Evolutionary conservation across 2,888 invertebrate genomes (phyloP).

Genomic region (Heliconius cydno): DNA sequence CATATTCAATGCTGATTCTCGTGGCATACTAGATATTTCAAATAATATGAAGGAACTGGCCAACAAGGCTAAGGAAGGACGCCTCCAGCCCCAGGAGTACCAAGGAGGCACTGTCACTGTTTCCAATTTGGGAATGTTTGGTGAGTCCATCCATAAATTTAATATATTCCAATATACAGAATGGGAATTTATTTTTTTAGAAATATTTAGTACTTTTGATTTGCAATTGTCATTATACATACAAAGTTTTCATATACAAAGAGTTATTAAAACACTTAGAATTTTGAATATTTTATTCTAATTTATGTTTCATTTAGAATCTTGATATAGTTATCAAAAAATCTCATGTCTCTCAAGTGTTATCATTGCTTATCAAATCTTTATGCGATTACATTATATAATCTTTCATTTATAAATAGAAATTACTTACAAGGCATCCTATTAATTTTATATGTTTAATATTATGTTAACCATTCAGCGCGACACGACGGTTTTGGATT

Average conservation of each 20-base stretch:
- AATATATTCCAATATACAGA: not conserved
- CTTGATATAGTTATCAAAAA: not conserved
- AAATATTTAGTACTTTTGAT: no score
- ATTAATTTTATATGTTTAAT: no score
- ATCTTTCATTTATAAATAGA: not conserved
- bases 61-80: constrained; percentile 93
- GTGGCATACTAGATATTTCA: constrained; percentile 93
- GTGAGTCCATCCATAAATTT: constrained; percentile 64
- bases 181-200: no score
- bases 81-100: constrained; percentile 96
- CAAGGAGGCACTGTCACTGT: constrained; percentile 98
- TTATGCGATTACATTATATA: not conserved
- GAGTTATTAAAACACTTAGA: no score
- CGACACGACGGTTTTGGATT: not conserved
- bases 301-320: no score
- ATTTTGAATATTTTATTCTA: no score
- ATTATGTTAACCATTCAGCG: no score
- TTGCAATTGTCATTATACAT: no score
- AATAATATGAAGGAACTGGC: constrained; percentile 91
- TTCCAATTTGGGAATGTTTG: constrained; percentile 98
- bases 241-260: no score
- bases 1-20: constrained; percentile 94
- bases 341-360: not conserved
- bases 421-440: not conserved
- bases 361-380: constrained; percentile 10